These are phyloP conservation scores for Idris sp. DNA, from an alignment of 1,140 invertebrate species.

Conservation along the genomic window DNA sequence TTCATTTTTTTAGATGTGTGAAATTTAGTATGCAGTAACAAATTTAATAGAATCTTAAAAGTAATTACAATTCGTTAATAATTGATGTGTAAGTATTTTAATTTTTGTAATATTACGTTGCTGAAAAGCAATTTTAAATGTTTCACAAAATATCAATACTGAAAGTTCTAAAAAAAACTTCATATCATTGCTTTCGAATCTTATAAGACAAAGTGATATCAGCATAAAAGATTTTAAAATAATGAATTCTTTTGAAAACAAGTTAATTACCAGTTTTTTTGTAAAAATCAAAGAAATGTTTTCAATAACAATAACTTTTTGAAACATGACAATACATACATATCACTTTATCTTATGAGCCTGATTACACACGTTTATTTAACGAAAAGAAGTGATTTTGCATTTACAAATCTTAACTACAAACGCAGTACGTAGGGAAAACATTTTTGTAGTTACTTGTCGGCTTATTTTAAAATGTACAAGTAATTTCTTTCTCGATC, in stretches of 20 bases:
- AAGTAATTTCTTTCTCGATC: not conserved
- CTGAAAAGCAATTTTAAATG: not conserved
- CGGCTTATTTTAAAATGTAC: not conserved
- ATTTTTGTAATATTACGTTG: too few relatives aligned
- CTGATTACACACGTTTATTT: not conserved
- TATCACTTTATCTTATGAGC: constrained; percentile 28
- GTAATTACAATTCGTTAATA: too few relatives aligned
- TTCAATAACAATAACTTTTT: not conserved
- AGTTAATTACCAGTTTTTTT: too few relatives aligned
- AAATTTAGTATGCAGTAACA: too few relatives aligned
- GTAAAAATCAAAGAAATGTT: too few relatives aligned
- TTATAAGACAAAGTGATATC: constrained; percentile 14
- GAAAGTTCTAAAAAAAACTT: constrained; percentile 8
- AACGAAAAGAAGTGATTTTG: not conserved
- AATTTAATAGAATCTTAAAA: too few relatives aligned
- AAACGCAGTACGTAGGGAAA: not conserved
- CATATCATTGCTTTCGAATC: constrained; percentile 13
- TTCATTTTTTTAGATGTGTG: too few relatives aligned
- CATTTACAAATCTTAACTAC: constrained; percentile 1
- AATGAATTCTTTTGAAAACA: too few relatives aligned
- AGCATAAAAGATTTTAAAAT: too few relatives aligned
- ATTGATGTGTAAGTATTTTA: too few relatives aligned
- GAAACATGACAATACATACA: not conserved
- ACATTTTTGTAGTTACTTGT: not conserved
- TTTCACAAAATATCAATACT: not conserved